These are phyloP conservation scores for Radopholus similis DNA, from an alignment of 1,140 invertebrate species.

Conservation along the genomic window DNA sequence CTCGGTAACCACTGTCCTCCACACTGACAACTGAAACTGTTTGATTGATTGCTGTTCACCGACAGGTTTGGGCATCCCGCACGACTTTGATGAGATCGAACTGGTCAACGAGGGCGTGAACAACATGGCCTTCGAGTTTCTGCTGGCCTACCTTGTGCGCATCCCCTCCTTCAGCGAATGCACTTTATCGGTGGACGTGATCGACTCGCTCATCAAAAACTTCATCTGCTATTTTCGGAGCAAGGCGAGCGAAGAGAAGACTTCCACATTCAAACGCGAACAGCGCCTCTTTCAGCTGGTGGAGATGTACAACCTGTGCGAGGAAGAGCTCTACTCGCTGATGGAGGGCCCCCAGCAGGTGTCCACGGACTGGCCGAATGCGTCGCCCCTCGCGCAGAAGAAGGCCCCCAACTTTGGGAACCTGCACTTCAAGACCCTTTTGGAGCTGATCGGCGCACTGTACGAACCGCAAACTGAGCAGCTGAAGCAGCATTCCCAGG, in stretches of 20 bases:
- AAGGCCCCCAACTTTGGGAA: constrained; percentile 6
- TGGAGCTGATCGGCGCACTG: constrained; percentile 16
- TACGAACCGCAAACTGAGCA: constrained; percentile 18
- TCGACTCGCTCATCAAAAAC: constrained; percentile 22
- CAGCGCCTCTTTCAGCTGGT: constrained; percentile 7
- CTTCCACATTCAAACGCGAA: neutral
- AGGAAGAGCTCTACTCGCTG: constrained; percentile 18
- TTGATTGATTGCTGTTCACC: neutral
- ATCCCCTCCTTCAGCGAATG: constrained; percentile 10
- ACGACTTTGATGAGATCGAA: constrained; percentile 17
- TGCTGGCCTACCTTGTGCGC: constrained; percentile 13
- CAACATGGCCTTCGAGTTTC: constrained; percentile 17
- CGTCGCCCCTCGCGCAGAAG: neutral
- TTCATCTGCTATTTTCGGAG: constrained; percentile 26
- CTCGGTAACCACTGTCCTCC: constrained; percentile 7
- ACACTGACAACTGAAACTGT: too few species aligned
- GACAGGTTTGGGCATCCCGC: constrained; percentile 15
- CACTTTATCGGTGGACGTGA: constrained; percentile 15
- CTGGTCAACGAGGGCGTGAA: constrained; percentile 20
- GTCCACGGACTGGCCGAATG: neutral
- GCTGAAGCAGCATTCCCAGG: neutral
- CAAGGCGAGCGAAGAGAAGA: neutral
- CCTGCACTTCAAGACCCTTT: constrained; percentile 19
- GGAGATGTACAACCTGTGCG: constrained; percentile 22
- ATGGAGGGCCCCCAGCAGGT: neutral